Base-by-base conservation (phyloP, 2,888 invertebrate species). In the Hypolimnas misippus region DNA sequence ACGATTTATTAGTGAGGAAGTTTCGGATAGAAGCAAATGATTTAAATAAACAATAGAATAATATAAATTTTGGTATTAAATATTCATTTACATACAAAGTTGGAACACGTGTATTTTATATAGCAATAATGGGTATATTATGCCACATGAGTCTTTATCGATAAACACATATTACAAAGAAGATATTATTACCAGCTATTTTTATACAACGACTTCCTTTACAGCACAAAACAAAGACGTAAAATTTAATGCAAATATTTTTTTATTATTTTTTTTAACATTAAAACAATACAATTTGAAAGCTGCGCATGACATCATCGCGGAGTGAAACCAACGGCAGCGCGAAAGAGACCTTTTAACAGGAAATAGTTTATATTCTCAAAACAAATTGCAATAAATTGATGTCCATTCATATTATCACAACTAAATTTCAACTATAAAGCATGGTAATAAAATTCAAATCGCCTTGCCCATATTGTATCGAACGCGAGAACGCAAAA, bases 291-390 rank as follows among this genome's bases (percentile, higher is more conserved):
- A 78, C 82, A 78, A 66, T 73, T 81, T 76, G 79, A 82, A 84
- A 82, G 73, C n/a, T n/a, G n/a, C 72, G 65, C 72, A 82, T 87
- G 89, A 89, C 86, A 85, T 87, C 88, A 89, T 74, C 79, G n/a
- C n/a, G 69, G 80, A 84, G 77, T 84, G 81, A 86, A 81, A 83
- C 78, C 78, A 79, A 82, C 70, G 70, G n/a, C 40, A n/a, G 82
- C 80, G 76, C 82, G 81, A 85, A 84, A 86, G 82, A 84, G 75
- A 80, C 77, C 75, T 78, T 77, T 83, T 84, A 83, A 84, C 89
- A 89, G 89, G 89, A 89, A 89, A 89, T 89, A 86, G 85, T 89
- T 87, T 81, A 86, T 87, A 87, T 86, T 85, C 84, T 84, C 77
- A 79, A 83, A 84, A 84, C 86, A 87, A 72, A 86, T 84, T 79